Conservation (phyloP, 2,888 invertebrate genomes). For the Pseudococcus jackbeardsleyi region DNA sequence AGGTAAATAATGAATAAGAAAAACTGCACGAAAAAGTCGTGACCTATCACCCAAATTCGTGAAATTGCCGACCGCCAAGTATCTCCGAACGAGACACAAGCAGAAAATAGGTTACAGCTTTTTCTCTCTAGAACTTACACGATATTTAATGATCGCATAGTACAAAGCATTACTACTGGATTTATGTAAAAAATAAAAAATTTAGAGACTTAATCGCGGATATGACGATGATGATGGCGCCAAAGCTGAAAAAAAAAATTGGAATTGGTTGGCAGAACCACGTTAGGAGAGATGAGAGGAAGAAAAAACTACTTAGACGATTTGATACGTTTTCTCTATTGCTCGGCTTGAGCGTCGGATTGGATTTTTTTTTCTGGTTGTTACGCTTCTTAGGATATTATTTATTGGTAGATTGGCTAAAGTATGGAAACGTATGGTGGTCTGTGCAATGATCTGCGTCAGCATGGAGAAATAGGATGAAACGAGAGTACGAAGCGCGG, state of each 20-base stretch:
- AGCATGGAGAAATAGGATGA: background rate
- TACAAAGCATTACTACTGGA: background rate
- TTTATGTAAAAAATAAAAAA: background rate
- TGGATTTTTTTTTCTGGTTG: background rate
- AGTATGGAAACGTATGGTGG: constrained; percentile 21
- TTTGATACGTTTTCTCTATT: constrained; percentile 29
- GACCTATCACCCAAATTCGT: constrained; percentile 48
- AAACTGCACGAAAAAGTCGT: constrained; percentile 26
- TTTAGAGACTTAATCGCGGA: background rate
- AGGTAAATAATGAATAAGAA: constrained; percentile 21
- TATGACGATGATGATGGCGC: background rate
- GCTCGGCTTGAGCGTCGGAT: background rate
- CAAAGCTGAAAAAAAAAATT: background rate
- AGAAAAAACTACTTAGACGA: background rate
- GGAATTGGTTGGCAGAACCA: background rate
- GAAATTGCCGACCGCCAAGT: constrained; percentile 5
- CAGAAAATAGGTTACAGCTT: constrained; percentile 18
- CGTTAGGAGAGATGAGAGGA: background rate
- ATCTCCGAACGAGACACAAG: background rate
- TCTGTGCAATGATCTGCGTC: constrained; percentile 24
- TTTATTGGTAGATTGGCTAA: constrained; percentile 30
- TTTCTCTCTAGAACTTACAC: background rate
- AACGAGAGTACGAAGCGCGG: background rate
- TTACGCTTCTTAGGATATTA: background rate
- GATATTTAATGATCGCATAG: background rate